Evolutionary conservation across 2,797 vertebrate species (phyloP), one percentile per base, ranked within the genome.

Genomic region (Pelodytes ibericus): DNA sequence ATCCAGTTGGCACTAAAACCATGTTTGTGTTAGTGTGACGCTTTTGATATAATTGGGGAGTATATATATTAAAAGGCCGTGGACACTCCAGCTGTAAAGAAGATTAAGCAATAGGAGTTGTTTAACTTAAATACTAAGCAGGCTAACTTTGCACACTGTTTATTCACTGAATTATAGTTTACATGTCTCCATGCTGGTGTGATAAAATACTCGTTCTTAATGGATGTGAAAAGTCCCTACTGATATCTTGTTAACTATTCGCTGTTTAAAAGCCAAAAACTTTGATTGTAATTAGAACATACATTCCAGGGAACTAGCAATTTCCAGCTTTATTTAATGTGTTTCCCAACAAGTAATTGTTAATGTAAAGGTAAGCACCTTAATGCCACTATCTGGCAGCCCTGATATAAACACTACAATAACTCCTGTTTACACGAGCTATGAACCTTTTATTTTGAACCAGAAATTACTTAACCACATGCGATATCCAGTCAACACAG

Each of bases 141-240:
- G n/a, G 49, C 49, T 53, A 22, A 53, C 24, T 53, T 53, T 53
- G 49, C 49, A 53, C 49, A 39, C 36, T 22, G n/a, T 53, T 53
- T 11, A 0, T 53, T 53, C 22, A 13, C 49, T 53, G 1, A 53
- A 22, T 53, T 5, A 22, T 67, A 51, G 41, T 41, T 51, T 36
- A 56, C 31, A 25, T 33, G n/a, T 26, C 24, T 26, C 62, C 4
- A 27, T 15, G 15, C 24, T 44, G 16, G 11, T 63, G 6, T 63
- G 10, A 16, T 13, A 63, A 63, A 39, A 16, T 26, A 58, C 5
- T 8, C 11, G 26, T 6, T 61, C 20, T 33, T 61, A 36, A 2
- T 3, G 15, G 59, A 61, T 29, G 18, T 39, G 41, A 63, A 63
- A 31, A 30, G 31, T n/a, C n/a, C n/a, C n/a, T n/a, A n/a, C n/a